Evolutionary conservation across 2,888 invertebrate genomes (phyloP), one percentile per base, ranked within the genome.

Genomic region (Nymphalis c-album): DNA sequence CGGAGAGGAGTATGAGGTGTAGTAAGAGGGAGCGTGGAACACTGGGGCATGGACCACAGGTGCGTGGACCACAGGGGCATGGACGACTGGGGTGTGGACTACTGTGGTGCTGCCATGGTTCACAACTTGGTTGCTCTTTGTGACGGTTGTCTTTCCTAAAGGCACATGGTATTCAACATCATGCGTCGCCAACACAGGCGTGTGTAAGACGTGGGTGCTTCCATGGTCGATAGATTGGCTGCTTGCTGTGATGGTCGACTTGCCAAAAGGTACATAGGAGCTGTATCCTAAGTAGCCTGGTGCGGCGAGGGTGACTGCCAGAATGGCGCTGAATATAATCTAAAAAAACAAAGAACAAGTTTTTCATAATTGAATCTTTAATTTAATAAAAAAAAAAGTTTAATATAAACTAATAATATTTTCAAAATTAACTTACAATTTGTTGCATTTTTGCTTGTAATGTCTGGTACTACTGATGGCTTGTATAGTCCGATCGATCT

Each of bases 101-200:
- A 77, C 71, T 60, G 79, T 71, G 18, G 85, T 80, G 55, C 82
- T 77, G 6, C 85, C 85, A 64, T 87, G 86, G 73, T 82, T 77
- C 74, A 93, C 81, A 73, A 89, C 71, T 76, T 86, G 80, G 80
- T 90, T 84, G 83, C 88, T 83, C 80, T 89, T 87, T 7, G 85
- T 83, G 7, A 84, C 71, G 0, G 84, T 84, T 0, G 80, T 71
- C 50, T 83, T 79, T 5, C 71, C 69, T 20, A 75, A 72, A 8
- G 88, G 87, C 2, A 72, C 7, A 82, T 85, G 16, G 85, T 81
- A 69, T 86, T 86, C 35, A 2, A 65, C 35, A 22, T 67, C 66
- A n/a, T 67, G 66, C 3, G 62, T 13, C 4, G 47, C 66, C 1
- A 80, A 16, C 10, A 73, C 65, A 17, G 72, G 40, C 71, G 83